Evolutionary conservation across 2,797 vertebrate species (phyloP).

Genomic region (Scarus forsteni): DNA sequence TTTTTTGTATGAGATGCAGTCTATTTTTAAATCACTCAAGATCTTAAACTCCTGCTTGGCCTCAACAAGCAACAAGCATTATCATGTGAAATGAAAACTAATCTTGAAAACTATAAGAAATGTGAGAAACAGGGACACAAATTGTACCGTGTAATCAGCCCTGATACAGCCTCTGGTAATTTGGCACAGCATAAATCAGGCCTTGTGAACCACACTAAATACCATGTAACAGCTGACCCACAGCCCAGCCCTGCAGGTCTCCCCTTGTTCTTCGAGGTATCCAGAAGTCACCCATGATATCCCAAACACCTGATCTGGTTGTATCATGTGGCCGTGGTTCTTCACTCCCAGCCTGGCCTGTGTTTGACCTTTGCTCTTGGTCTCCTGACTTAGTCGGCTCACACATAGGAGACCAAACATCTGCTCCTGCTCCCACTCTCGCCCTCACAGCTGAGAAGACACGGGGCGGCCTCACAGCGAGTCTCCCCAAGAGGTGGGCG

Average conservation of each 20-base stretch:
- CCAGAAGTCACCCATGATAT: slow-evolving; percentile 46
- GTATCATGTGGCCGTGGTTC: slow-evolving; percentile 53
- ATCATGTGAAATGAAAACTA: slow-evolving; percentile 39
- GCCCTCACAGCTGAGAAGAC: slow-evolving; percentile 47
- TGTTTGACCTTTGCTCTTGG: slow-evolving; percentile 54
- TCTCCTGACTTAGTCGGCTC: slow-evolving; percentile 52
- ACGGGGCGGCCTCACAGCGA: slow-evolving; percentile 46
- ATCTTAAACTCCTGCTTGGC: background rate
- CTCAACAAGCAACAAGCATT: slow-evolving; percentile 45
- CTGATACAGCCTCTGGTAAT: slow-evolving; percentile 29
- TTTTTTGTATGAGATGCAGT: too few relatives aligned
- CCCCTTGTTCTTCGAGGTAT: slow-evolving; percentile 49
- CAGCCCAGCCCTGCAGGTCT: slow-evolving; percentile 55
- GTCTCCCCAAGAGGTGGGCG: slow-evolving; percentile 56
- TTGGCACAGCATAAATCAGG: slow-evolving; percentile 47
- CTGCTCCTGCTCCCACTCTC: slow-evolving; percentile 56
- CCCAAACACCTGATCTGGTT: slow-evolving; percentile 65
- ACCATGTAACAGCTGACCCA: slow-evolving; percentile 58
- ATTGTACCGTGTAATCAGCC: slow-evolving; percentile 36
- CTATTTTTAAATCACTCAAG: too few relatives aligned
- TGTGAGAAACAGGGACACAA: slow-evolving; percentile 48
- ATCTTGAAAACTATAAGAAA: slow-evolving; percentile 30
- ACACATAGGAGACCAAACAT: slow-evolving; percentile 67
- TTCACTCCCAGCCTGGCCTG: slow-evolving; percentile 52
- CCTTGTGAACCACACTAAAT: slow-evolving; percentile 56